These are phyloP conservation scores for Manduca sexta DNA, from an alignment of 1,140 invertebrate species.

Conservation along the genomic window DNA sequence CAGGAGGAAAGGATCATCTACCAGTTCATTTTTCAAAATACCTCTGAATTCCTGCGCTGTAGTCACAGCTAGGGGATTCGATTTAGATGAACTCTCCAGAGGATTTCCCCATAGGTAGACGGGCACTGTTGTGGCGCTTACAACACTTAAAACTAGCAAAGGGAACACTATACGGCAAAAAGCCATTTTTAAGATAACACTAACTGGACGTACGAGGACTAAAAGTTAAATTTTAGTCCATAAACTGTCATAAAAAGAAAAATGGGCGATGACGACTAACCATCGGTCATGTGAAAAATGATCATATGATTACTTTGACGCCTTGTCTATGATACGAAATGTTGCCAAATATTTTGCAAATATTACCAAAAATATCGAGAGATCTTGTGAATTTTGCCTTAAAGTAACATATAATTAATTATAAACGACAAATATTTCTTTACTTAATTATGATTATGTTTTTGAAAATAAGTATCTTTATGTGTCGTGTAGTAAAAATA, in stretches of 20 bases:
- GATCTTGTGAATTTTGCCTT: background rate
- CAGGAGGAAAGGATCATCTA: slow-evolving; percentile 41
- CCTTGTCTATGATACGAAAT: slow-evolving; percentile 42
- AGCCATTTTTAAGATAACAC: slow-evolving; percentile 53
- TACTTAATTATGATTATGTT: background rate
- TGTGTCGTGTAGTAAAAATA: no score
- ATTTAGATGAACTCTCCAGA: slow-evolving; percentile 26
- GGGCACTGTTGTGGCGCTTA: slow-evolving; percentile 41
- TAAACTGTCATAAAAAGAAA: slow-evolving; percentile 55
- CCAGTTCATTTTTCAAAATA: slow-evolving; percentile 37
- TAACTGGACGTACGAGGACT: slow-evolving; percentile 54
- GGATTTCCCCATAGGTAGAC: slow-evolving; percentile 63
- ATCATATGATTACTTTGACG: slow-evolving; percentile 66
- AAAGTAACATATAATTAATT: no score
- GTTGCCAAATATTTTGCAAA: slow-evolving; percentile 21
- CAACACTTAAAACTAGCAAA: slow-evolving; percentile 56
- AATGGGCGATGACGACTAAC: slow-evolving; percentile 53
- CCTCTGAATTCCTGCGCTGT: slow-evolving; percentile 33
- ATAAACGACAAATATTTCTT: background rate
- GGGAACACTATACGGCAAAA: slow-evolving; percentile 54
- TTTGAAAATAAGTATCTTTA: no score
- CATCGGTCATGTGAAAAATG: slow-evolving; percentile 69
- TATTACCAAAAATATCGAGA: background rate
- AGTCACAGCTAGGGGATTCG: slow-evolving; percentile 40
- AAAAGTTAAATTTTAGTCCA: slow-evolving; percentile 50